Evolutionary conservation across 2,113 vertebrate genomes (phyloP).

Genomic region (Lepisosteus osseus): DNA sequence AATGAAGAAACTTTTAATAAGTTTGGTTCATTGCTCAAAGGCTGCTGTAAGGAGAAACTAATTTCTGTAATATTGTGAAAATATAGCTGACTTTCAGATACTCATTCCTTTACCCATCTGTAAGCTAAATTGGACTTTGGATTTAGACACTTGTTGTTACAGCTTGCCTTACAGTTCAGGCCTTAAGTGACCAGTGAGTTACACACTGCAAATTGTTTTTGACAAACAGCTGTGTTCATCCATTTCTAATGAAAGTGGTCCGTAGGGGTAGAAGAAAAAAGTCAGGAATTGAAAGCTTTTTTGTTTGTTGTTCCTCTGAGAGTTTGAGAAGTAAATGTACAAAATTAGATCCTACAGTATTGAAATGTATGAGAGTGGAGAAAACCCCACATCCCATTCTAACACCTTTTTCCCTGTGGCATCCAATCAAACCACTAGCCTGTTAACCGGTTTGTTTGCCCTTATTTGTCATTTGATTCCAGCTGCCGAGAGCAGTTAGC

Average conservation of each 20-base stretch:
- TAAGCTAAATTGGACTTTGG: no score
- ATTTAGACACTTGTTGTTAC: not conserved
- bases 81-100: not conserved
- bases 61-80: not conserved
- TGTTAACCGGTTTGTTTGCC: conserved; percentile 86
- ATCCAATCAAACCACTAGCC: conserved; percentile 72
- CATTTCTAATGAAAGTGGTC: conserved; percentile 81
- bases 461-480: conserved; percentile 93
- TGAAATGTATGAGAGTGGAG: conserved; percentile 71
- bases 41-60: not conserved
- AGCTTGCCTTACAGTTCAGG: not conserved
- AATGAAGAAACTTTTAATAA: no score
- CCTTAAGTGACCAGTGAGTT: not conserved
- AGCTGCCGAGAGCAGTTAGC: conserved; percentile 97
- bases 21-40: no score
- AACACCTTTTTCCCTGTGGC: conserved; percentile 57
- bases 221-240: conserved; percentile 65
- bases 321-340: conserved; percentile 69
- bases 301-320: conserved; percentile 70
- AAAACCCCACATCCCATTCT: conserved; percentile 63
- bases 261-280: conserved; percentile 28
- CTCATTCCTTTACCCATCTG: no score
- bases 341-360: conserved; percentile 80
- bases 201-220: conserved; percentile 63
- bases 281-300: conserved; percentile 78